Conservation (phyloP, 2,888 invertebrate genomes). For the Drosophila neonasuta region DNA sequence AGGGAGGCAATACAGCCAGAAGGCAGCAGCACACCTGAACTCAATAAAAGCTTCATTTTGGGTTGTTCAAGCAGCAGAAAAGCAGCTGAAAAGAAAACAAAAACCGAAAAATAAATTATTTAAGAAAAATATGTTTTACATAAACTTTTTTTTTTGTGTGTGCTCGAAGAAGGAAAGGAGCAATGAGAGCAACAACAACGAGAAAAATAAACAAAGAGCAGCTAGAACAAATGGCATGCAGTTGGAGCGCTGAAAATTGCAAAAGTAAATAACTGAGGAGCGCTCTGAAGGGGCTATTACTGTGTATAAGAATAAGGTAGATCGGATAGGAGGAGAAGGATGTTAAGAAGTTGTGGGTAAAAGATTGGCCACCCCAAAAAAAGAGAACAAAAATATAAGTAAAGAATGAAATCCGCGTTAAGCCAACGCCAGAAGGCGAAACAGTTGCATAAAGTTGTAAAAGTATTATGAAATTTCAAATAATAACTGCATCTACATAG, state of each 20-base stretch:
- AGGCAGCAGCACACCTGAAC: conserved; percentile 65
- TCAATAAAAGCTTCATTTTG: conserved; percentile 77
- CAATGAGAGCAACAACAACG: conserved; percentile 16
- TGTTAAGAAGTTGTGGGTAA: not conserved
- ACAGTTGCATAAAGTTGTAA: conserved; percentile 74
- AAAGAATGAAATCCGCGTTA: conserved; percentile 72
- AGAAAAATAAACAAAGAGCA: conserved; percentile 42
- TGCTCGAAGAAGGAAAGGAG: not conserved
- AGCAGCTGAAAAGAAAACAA: conserved; percentile 52
- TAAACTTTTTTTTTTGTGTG: conserved; percentile 49
- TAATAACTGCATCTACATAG: conserved; percentile 71
- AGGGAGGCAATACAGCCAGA: not conserved
- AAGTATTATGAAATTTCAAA: conserved; percentile 76
- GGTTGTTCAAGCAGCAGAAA: conserved; percentile 75
- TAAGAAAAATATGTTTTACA: conserved; percentile 78
- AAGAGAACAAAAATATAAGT: not conserved
- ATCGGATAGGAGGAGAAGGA: conserved; percentile 5
- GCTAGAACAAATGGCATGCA: conserved; percentile 74
- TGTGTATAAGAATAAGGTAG: conserved; percentile 21
- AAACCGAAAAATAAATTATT: conserved; percentile 71
- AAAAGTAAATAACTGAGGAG: conserved; percentile 68
- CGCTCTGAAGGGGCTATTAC: conserved; percentile 24
- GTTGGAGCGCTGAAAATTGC: conserved; percentile 75
- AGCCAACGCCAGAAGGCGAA: conserved; percentile 51
- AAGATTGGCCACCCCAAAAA: not conserved